Evolutionary conservation across 2,888 invertebrate species (phyloP), one percentile per base, ranked within the genome.

Genomic region (Ennomos erosarius): DNA sequence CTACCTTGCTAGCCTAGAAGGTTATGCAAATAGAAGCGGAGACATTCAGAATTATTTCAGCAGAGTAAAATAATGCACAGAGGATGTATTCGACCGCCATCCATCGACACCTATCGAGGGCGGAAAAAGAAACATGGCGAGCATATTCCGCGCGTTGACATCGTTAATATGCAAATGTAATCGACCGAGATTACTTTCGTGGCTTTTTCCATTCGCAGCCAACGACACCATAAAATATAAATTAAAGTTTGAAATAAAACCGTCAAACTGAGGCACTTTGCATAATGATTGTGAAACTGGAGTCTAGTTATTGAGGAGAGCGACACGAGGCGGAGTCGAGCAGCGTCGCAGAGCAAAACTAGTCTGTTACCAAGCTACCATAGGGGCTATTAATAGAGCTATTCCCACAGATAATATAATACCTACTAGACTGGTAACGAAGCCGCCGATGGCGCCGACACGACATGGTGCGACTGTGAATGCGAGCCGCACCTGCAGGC

Each of bases 101-200:
- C 16, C 16, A 16, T 16, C 16, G 16, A 3, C 16, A 16, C 16
- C 16, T 16, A 16, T 39, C 8, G 8, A 45, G 34, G 12, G 45
- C 34, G 34, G 45, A 34, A 45, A n/a, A 11, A 44, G 11, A 40
- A 36, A 42, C 51, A 64, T 59, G 62, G 71, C 62, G 52, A 12
- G 50, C 50, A 45, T 33, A 46, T 45, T 34, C 13, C 12, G 43
- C 48, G 26, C 26, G 42, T 12, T 48, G 33, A 10, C 37, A 62
- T 67, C 60, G 42, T 61, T 59, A 59, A 34, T 53, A 68, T 69
- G 67, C 68, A 45, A 62, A 67, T 61, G 49, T 56, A 54, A 47
- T 11, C 55, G 58, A 43, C 49, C 51, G 59, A 60, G 58, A 62
- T 62, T 55, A 65, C 61, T 62, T 58, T 68, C 62, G 48, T 65